These are phyloP conservation scores for Lonchura striata DNA, from an alignment of 2,113 vertebrate genomes.

Conservation along the genomic window DNA sequence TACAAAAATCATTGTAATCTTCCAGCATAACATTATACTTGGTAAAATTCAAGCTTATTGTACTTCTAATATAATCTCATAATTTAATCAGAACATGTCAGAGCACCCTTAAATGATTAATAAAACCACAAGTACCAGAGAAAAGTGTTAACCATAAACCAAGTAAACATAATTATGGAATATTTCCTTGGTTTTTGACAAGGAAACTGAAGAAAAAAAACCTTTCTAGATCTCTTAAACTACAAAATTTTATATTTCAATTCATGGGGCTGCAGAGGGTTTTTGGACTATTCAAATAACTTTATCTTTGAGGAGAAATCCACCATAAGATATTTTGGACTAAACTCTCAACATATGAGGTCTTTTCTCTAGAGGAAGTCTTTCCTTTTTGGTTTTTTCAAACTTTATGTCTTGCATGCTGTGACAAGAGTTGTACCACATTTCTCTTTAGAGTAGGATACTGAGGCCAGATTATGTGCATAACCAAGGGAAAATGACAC, in stretches of 20 bases:
- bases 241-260: background rate
- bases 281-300: background rate
- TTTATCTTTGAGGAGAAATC: background rate
- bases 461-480: background rate
- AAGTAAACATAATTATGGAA: background rate
- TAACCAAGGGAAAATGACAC: background rate
- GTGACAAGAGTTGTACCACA: fast-evolving
- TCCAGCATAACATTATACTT: background rate
- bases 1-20: background rate
- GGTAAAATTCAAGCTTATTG: background rate
- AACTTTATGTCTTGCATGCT: background rate
- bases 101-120: background rate
- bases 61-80: background rate
- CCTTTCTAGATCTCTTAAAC: background rate
- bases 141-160: background rate
- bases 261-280: background rate
- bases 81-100: background rate
- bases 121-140: background rate
- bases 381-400: background rate
- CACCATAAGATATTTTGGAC: background rate
- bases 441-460: background rate
- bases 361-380: fast-evolving
- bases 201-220: background rate
- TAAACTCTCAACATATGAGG: background rate
- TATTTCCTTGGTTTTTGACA: background rate